A percentile compares a stretch with the other conserved stretches of the same genome.
Evolutionary conservation across 2,888 invertebrate genomes (phyloP).

Genomic region (Chaitophorus viminalis): DNA sequence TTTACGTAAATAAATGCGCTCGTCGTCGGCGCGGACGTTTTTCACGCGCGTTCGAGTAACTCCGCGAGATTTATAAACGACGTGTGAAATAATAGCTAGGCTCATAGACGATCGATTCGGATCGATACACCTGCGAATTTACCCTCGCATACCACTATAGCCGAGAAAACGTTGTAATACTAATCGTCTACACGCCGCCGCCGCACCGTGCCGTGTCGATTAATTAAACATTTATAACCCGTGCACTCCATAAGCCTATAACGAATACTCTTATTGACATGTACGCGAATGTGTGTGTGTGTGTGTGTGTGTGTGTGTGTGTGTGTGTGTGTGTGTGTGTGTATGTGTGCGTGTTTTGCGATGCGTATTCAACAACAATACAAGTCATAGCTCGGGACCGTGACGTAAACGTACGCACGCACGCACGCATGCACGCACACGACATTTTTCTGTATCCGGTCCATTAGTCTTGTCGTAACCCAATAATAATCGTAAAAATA

Average conservation of each 20-base stretch:
- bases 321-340: too few species aligned
- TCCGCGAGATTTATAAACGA: too few species aligned
- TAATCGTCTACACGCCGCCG: not conserved
- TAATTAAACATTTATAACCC: not conserved
- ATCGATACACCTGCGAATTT: not conserved
- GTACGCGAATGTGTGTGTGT: not conserved
- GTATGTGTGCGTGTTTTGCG: too few species aligned
- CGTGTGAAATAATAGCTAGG: too few species aligned
- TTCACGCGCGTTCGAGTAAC: not conserved
- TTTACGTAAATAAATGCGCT: too few species aligned
- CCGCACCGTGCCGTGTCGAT: conserved; percentile 2
- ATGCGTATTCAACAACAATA: not conserved
- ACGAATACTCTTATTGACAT: not conserved
- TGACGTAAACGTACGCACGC: not conserved
- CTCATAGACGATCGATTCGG: not conserved
- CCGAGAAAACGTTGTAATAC: not conserved
- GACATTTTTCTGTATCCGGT: conserved; percentile 8
- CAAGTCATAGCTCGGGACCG: not conserved
- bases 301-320: not conserved
- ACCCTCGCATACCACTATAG: not conserved
- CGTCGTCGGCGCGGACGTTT: too few species aligned
- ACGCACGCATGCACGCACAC: not conserved
- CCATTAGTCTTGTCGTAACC: conserved; percentile 38
- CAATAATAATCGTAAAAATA: not conserved
- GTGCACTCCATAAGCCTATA: not conserved